Evolutionary conservation across 2,888 invertebrate genomes (phyloP).

Genomic region (Tachina grossa): DNA sequence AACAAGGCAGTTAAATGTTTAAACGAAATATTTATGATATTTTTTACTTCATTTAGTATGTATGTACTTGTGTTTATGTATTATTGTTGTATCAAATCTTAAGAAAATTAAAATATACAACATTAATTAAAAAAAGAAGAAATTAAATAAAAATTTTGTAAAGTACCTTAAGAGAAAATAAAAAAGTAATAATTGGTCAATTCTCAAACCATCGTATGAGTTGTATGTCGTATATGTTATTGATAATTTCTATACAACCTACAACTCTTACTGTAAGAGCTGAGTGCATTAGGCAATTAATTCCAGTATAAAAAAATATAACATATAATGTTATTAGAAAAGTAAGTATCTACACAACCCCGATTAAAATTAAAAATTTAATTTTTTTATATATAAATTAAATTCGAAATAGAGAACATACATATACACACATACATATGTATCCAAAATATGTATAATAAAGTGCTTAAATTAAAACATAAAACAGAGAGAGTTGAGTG

Average conservation of each 20-base stretch:
- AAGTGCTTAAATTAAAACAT: conserved; percentile 43
- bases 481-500: not conserved
- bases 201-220: too few relatives aligned
- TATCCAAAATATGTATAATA: not conserved
- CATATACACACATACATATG: not conserved
- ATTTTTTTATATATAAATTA: conserved; percentile 28
- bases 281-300: not conserved
- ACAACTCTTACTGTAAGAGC: too few relatives aligned
- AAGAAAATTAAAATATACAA: conserved; percentile 35
- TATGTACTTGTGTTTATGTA: conserved; percentile 44
- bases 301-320: conserved; percentile 33
- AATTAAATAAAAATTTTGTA: conserved; percentile 20
- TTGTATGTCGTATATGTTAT: too few relatives aligned
- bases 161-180: conserved; percentile 58
- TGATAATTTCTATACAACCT: too few relatives aligned
- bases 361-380: conserved; percentile 64
- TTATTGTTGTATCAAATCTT: conserved; percentile 44
- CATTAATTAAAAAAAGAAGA: conserved; percentile 10
- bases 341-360: conserved; percentile 61
- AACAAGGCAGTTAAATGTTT: conserved; percentile 1
- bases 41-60: conserved; percentile 47
- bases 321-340: conserved; percentile 52
- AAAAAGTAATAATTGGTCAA: not conserved
- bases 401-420: conserved; percentile 27
- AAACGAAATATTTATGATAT: conserved; percentile 66